A percentile compares a stretch with the other conserved stretches of the same genome.
phyloP scores from a whole-genome alignment of 2,113 vertebrate species.

The Thinocorus orbignyianus region DNA sequence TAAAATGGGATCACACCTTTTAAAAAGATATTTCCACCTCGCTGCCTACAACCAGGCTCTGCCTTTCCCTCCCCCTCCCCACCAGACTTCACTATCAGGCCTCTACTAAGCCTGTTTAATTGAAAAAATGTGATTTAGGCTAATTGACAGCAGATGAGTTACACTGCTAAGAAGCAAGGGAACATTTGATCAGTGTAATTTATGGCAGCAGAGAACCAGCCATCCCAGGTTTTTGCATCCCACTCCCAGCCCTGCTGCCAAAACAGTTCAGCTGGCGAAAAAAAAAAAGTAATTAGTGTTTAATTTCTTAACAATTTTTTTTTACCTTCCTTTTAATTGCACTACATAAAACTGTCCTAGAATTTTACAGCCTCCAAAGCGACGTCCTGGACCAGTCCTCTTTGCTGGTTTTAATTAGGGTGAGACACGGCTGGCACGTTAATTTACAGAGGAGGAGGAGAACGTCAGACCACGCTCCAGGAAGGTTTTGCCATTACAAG shows the following conservation, averaged over 20 bases:
- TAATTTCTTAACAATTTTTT: slow-evolving; percentile 81
- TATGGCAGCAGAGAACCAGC: slow-evolving; percentile 47
- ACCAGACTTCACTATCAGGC: slow-evolving; percentile 32
- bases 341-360: slow-evolving; percentile 81
- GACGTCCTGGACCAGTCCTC: slow-evolving; percentile 65
- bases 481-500: slow-evolving; percentile 48
- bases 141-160: slow-evolving; percentile 80
- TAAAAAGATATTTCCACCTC: slow-evolving; percentile 75
- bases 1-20: slow-evolving; percentile 74
- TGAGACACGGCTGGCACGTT: slow-evolving; percentile 70
- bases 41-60: slow-evolving; percentile 3
- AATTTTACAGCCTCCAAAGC: slow-evolving; percentile 79
- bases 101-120: slow-evolving; percentile 73
- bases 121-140: slow-evolving; percentile 76
- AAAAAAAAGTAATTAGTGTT: slow-evolving; percentile 76
- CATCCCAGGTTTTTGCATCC: slow-evolving; percentile 50
- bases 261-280: slow-evolving; percentile 65
- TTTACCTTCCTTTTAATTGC: slow-evolving; percentile 80
- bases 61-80: slow-evolving; percentile 32
- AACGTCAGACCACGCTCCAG: background rate
- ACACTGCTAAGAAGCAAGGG: slow-evolving; percentile 29
- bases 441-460: slow-evolving; percentile 45
- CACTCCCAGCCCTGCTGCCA: slow-evolving; percentile 40
- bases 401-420: slow-evolving; percentile 80
- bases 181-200: slow-evolving; percentile 57